A percentile compares a stretch with the other conserved stretches of the same genome.
Evolutionary conservation across 2,888 invertebrate species (phyloP).

Genomic region (Pecten maximus): DNA sequence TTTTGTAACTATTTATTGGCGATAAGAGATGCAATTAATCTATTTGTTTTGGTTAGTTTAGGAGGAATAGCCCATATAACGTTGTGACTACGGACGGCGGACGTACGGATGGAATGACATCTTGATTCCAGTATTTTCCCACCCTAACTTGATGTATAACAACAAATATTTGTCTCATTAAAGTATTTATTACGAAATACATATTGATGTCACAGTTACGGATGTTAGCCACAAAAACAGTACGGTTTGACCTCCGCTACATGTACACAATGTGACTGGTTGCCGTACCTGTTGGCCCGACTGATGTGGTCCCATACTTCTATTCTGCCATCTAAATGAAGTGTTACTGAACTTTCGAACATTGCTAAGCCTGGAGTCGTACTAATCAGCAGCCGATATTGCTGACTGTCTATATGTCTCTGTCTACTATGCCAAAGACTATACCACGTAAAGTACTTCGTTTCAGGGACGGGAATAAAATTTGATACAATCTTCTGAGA

Average conservation of each 20-base stretch:
- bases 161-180: too few species aligned
- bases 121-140: too few species aligned
- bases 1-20: too few species aligned
- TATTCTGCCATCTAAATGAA: slow-evolving; percentile 52
- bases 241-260: slow-evolving; percentile 53
- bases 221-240: slow-evolving; percentile 59
- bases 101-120: too few species aligned
- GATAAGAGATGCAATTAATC: too few species aligned
- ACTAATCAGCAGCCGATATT: slow-evolving; percentile 58
- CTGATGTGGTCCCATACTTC: slow-evolving; percentile 58
- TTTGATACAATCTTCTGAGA: slow-evolving; percentile 85
- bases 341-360: slow-evolving; percentile 61
- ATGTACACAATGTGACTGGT: slow-evolving; percentile 58
- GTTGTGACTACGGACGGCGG: too few species aligned
- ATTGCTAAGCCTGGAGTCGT: slow-evolving; percentile 59
- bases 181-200: too few species aligned
- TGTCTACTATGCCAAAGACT: background rate
- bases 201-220: too few species aligned
- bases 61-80: too few species aligned
- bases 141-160: too few species aligned
- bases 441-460: slow-evolving; percentile 57
- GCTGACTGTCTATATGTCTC: slow-evolving; percentile 30
- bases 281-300: slow-evolving; percentile 61
- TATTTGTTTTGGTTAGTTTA: too few species aligned
- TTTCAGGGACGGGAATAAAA: slow-evolving; percentile 86